These are phyloP conservation scores for Staurois parvus DNA, from an alignment of 2,797 vertebrate species.

Conservation along the genomic window DNA sequence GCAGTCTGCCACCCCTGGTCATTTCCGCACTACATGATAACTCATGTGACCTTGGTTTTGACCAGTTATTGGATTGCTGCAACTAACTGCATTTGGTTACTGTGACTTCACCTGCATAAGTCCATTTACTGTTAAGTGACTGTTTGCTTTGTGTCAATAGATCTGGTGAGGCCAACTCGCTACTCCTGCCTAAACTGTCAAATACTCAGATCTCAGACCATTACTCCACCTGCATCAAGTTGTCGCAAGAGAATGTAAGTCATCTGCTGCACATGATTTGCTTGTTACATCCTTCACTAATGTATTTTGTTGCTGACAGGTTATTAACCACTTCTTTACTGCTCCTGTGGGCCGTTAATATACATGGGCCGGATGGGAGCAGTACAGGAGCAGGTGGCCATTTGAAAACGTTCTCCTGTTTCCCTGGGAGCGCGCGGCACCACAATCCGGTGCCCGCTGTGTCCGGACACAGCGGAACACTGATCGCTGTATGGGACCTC, in stretches of 20 bases:
- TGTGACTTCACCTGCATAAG: too few species aligned
- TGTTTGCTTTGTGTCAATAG: constrained; percentile 34
- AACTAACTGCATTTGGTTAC: neutral
- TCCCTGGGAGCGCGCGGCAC: too few species aligned
- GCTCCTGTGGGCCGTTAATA: too few species aligned
- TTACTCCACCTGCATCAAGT: constrained; percentile 95
- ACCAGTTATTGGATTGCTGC: neutral
- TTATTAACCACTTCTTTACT: too few species aligned
- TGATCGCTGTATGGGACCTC: too few species aligned
- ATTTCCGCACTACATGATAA: too few species aligned
- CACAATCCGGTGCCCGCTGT: too few species aligned
- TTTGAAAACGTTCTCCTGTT: too few species aligned
- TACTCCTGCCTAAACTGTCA: constrained; percentile 81
- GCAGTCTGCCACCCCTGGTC: too few species aligned
- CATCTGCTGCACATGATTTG: neutral
- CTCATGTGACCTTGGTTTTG: neutral
- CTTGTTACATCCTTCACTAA: neutral
- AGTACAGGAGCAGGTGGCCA: too few species aligned
- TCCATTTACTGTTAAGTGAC: neutral
- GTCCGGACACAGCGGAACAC: too few species aligned
- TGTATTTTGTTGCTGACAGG: neutral
- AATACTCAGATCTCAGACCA: constrained; percentile 92
- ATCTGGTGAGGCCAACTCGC: constrained; percentile 73
- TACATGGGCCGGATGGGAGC: too few species aligned
- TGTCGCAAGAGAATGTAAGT: constrained; percentile 94